Conservation (phyloP, 2,888 invertebrate genomes). For the Sminthurinus aureus region DNA sequence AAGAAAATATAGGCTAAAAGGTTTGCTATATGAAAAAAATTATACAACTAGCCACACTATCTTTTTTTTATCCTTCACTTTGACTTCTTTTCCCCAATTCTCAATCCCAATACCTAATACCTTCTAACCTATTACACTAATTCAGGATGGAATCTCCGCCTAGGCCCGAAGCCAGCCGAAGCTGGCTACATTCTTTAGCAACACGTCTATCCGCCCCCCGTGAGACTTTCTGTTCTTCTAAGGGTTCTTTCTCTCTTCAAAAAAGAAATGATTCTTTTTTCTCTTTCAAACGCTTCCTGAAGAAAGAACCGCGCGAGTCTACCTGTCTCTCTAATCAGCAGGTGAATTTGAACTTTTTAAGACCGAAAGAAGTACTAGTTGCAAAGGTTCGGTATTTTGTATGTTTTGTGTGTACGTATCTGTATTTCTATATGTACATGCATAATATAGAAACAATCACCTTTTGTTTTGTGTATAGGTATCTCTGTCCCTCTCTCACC, state of each 20-base stretch:
- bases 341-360: conserved; percentile 48
- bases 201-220: conserved; percentile 33
- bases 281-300: conserved; percentile 31
- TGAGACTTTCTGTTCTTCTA: conserved; percentile 15
- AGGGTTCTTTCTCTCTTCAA: conserved; percentile 4
- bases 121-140: conserved; percentile 40
- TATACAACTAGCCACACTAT: no score
- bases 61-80: neutral
- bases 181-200: conserved; percentile 39
- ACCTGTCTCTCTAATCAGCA: conserved; percentile 55
- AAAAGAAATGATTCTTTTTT: conserved; percentile 28
- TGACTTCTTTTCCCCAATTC: no score
- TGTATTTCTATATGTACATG: neutral
- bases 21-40: conserved; percentile 6
- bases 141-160: conserved; percentile 37
- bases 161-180: conserved; percentile 33
- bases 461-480: no score
- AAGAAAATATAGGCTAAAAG: conserved; percentile 1
- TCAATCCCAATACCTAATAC: neutral
- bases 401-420: neutral
- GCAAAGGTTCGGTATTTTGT: conserved; percentile 7
- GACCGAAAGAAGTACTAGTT: conserved; percentile 38
- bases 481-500: no score
- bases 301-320: conserved; percentile 45
- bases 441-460: conserved; percentile 11